Evolutionary conservation across 2,797 vertebrate genomes (phyloP).

Genomic region (Philypnodon macrostomus): DNA sequence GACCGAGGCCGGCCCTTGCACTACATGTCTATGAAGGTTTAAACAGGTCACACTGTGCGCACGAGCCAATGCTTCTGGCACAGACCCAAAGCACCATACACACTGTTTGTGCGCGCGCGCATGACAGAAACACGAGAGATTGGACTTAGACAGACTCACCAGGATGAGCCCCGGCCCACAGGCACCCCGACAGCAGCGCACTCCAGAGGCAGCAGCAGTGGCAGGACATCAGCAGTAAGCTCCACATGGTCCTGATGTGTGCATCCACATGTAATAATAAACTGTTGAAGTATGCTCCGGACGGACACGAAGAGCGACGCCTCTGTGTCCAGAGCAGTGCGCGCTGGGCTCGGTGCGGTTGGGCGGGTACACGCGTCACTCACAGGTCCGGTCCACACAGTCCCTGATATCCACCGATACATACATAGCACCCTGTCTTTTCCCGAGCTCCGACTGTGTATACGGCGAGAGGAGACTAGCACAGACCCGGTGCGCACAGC

Average conservation of each 20-base stretch:
- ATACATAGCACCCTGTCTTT: constrained; percentile 43
- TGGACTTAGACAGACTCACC: constrained; percentile 80
- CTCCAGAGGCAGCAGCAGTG: constrained; percentile 85
- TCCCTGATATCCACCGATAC: constrained; percentile 51
- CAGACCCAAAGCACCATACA: constrained; percentile 16
- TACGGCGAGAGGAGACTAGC: constrained; percentile 20
- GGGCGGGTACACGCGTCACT: constrained; percentile 33
- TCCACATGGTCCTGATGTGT: constrained; percentile 90
- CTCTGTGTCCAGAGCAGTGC: constrained; percentile 29
- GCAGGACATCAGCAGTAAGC: constrained; percentile 86
- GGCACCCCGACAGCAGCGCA: constrained; percentile 81
- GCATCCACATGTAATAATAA: constrained; percentile 76
- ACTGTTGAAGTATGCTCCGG: constrained; percentile 78
- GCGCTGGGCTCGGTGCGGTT: constrained; percentile 18
- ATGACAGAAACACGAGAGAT: not conserved
- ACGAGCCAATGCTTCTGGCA: constrained; percentile 2
- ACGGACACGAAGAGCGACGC: constrained; percentile 43
- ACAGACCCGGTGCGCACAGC: constrained; percentile 44
- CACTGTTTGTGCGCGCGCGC: not conserved
- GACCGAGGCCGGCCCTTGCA: constrained; percentile 4
- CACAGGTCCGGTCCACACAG: constrained; percentile 47
- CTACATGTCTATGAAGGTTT: constrained; percentile 1
- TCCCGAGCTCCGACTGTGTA: not conserved
- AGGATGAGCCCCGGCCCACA: constrained; percentile 87
- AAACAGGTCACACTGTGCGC: constrained; percentile 20